Evolutionary conservation across 2,888 invertebrate genomes (phyloP).

Genomic region (Agrochola lychnidis): DNA sequence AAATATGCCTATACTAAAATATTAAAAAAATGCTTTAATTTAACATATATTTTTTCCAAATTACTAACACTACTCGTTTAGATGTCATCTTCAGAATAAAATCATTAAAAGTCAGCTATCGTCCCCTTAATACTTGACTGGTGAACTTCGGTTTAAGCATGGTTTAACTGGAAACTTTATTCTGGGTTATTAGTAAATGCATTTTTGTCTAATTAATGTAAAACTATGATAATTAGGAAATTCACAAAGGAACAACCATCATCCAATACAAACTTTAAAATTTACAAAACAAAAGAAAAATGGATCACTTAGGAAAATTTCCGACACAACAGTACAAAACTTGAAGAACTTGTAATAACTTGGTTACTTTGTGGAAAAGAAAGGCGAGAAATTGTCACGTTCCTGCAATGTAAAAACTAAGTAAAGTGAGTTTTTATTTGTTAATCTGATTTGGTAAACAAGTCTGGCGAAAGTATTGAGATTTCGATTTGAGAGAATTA

Average conservation of each 20-base stretch:
- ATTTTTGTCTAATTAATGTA: background rate
- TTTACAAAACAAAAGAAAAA: slow-evolving; percentile 4
- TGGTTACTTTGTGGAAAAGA: background rate
- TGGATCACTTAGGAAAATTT: background rate
- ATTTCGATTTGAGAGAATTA: background rate
- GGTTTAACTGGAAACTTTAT: no score
- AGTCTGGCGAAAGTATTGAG: background rate
- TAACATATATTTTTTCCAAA: no score
- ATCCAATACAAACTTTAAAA: background rate
- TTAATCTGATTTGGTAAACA: background rate
- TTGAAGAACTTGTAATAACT: background rate
- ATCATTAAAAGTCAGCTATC: no score
- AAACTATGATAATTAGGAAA: background rate
- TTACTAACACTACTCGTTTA: no score
- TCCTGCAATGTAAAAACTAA: background rate
- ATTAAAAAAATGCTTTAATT: no score
- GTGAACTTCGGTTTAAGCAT: no score
- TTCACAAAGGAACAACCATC: background rate
- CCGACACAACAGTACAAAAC: background rate
- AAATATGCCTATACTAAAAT: no score
- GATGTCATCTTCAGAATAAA: no score
- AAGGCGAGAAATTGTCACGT: background rate
- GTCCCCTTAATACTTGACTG: no score
- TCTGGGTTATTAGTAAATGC: no score
- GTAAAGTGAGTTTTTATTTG: background rate